Base-by-base conservation (phyloP, 2,797 vertebrate species). In the Remorina albescens region DNA sequence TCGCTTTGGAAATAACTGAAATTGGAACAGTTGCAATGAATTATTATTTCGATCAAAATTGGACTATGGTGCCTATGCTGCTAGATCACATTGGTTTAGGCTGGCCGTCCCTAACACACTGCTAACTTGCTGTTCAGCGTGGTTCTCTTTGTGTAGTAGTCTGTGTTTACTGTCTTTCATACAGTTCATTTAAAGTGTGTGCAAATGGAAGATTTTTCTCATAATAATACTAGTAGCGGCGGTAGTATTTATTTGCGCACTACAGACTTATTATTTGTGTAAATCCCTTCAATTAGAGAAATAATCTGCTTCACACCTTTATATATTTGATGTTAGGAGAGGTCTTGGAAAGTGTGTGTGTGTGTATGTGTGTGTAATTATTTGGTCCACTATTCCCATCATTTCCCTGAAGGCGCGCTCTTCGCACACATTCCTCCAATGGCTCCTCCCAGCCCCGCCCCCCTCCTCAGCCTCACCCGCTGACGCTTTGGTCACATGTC, bases 401-500 rank as follows among this genome's bases (percentile, higher is more conserved):
- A 80, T 76, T 75, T 83, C 81, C 70, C 75, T 83, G 66, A 82
- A 88, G 79, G 86, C 89, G 88, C 82, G 88, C 83, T 83, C 84
- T 85, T 69, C 75, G 74, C 88, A 30, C 63, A 74, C 89, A 91
- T 93, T 93, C 90, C 91, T 85, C 60, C 67, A 59, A 67, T 81
- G 66, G 85, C 91, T 90, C 91, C 92, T 83, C 93, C 92, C 64
- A 7, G 0, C 46, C 10, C 25, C 49, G 15, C 8, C 46, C 32
- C 87, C 73, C 26, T 78, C 66, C 81, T 66, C 74, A 7, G 2
- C 8, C 86, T 80, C 23, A 72, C 71, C 75, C 8, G 8, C 76
- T 75, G 85, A 66, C 36, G n/a, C 75, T 76, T 50, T 47, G 1
- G 67, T 93, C 94, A 95, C 93, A 56, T 95, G 94, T 72, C 7